Evolutionary conservation across 2,888 invertebrate genomes (phyloP), one percentile per base, ranked within the genome.

Genomic region (Drosophila fungiperda): DNA sequence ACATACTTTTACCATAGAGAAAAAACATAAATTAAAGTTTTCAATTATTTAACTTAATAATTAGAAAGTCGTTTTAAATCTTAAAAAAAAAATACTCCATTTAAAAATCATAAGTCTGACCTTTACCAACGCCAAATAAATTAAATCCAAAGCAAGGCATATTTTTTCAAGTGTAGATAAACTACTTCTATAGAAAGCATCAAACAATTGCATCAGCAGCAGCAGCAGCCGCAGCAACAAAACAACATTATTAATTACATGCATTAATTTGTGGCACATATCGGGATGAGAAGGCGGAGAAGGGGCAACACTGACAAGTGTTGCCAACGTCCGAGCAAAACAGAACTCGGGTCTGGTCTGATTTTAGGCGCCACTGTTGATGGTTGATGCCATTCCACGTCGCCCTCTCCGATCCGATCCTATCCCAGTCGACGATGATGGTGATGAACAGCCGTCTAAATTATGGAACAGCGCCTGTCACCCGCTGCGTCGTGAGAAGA

Each of bases 311-410:
- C 75, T 50, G 83, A 83, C 90, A 89, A 90, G 89, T 90, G 89
- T 81, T 89, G 90, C 88, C 82, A 87, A 50, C 60, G 49, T 26
- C 35, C 29, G 38, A 42, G 42, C 63, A 29, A 29, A 29, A 29
- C 55, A 38, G 42, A 49, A 54, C 35, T 17, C 35, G 9, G 35
- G 20, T 55, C 55, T 50, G 60, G 61, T 53, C 64, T 55, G 75
- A 61, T 63, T 68, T 73, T 78, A 91, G 91, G 92, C 92, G 91
- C 91, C 92, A 90, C 88, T 89, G 88, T 87, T 91, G 91, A 92
- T 91, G 91, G 42, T 42, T 45, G 23, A 45, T 45, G 45, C 23
- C 45, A 15, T 3, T 1, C 15, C 45, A 23, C 8, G 63, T 45
- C 48, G n/a, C 45, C 50, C 49, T 60, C 50, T 63, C 49, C 20